Conservation (phyloP, 1,140 invertebrate genomes). For the Procambarus virginalis region DNA sequence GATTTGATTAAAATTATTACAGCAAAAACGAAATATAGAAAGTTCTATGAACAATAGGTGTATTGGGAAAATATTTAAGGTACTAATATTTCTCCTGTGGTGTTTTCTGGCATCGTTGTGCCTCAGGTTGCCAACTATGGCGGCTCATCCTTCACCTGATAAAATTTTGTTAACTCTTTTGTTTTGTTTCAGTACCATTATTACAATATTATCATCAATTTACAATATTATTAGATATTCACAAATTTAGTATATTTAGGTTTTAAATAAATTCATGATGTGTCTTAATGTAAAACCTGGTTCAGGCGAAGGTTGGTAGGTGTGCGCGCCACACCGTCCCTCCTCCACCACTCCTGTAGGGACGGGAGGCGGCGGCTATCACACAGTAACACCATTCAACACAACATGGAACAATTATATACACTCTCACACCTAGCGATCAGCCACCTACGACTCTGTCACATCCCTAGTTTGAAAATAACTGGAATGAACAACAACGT, state of each 20-base stretch:
- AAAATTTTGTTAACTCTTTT: neutral
- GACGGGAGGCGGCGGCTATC: too few relatives aligned
- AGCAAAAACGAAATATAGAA: neutral
- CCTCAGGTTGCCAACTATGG: neutral
- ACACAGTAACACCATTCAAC: slow-evolving; percentile 40
- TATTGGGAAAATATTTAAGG: neutral
- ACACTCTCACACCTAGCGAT: slow-evolving; percentile 63
- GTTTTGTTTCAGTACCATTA: too few relatives aligned
- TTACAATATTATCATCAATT: neutral
- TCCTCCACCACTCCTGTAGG: neutral
- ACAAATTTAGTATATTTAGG: neutral
- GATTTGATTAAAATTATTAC: neutral
- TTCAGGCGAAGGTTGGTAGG: neutral
- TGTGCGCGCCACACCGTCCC: neutral
- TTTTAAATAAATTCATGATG: neutral
- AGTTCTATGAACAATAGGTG: neutral
- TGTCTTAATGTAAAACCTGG: neutral
- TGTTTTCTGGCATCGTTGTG: neutral
- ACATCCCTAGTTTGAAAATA: slow-evolving; percentile 63
- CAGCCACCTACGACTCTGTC: slow-evolving; percentile 44
- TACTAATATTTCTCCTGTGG: neutral
- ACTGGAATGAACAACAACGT: slow-evolving; percentile 63
- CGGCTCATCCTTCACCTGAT: neutral
- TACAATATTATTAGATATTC: neutral
- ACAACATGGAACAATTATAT: slow-evolving; percentile 68